Evolutionary conservation across 2,888 invertebrate genomes (phyloP).

Genomic region (Bugula neritina): DNA sequence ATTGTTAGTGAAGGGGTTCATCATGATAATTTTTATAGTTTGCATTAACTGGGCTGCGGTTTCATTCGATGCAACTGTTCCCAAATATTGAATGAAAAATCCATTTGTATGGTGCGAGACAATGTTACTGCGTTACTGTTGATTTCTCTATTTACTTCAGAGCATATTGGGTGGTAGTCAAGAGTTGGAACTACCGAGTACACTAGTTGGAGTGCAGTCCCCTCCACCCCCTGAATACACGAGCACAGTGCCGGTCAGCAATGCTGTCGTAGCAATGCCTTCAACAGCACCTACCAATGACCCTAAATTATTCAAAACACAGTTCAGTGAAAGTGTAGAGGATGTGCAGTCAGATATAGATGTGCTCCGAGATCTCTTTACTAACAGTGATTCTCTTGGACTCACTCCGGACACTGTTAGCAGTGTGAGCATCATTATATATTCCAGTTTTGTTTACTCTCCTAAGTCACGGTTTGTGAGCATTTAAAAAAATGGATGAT

Average conservation of each 20-base stretch:
- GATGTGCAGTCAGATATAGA: conserved; percentile 21
- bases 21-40: too few species aligned
- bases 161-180: not conserved
- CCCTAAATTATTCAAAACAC: conserved; percentile 20
- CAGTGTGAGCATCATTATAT: not conserved
- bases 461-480: too few species aligned
- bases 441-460: too few species aligned
- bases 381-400: not conserved
- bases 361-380: not conserved
- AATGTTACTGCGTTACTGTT: too few species aligned
- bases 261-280: not conserved
- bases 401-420: not conserved
- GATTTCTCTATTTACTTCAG: too few species aligned
- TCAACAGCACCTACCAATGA: not conserved
- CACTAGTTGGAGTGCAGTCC: not conserved
- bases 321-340: conserved; percentile 4
- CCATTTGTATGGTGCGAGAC: too few species aligned
- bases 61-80: too few species aligned
- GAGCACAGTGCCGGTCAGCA: not conserved
- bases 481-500: too few species aligned
- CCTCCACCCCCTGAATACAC: not conserved
- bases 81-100: too few species aligned
- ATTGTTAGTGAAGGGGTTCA: too few species aligned
- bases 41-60: too few species aligned
- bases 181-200: not conserved